phyloP scores from a whole-genome alignment of 1,140 invertebrate genomes.

The Platyscapa corneri region DNA sequence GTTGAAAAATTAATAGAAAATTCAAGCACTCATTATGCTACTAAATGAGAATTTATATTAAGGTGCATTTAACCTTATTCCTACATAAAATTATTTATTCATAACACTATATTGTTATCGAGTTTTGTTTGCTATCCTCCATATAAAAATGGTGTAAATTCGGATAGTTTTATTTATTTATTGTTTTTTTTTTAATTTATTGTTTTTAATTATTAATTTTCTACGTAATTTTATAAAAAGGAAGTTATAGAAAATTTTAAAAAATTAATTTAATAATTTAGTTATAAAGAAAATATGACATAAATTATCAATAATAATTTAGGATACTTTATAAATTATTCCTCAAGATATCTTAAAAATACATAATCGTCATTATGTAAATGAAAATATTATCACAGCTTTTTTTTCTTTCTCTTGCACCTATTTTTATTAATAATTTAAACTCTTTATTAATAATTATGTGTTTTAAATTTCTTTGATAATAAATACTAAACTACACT shows the following conservation, averaged over 20 bases:
- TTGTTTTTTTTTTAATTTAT: neutral
- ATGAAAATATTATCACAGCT: no score
- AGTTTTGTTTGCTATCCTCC: neutral
- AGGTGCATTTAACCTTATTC: neutral
- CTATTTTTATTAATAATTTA: no score
- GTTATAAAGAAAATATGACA: neutral
- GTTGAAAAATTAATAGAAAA: neutral
- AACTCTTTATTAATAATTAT: no score
- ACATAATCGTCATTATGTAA: no score
- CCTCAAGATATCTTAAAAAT: no score
- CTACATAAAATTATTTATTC: neutral
- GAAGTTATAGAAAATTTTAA: no score
- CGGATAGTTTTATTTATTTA: neutral
- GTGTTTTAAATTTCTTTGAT: no score
- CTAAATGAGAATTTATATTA: conserved; percentile 8
- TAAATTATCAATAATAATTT: neutral
- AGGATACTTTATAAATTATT: neutral
- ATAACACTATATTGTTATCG: neutral
- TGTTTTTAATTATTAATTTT: no score
- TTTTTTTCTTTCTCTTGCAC: no score
- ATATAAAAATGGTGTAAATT: neutral
- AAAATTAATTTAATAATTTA: neutral
- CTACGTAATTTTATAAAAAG: no score
- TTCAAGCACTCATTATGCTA: neutral
- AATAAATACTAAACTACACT: no score